Evolutionary conservation across 2,113 vertebrate species (phyloP).

Genomic region (Brachypodius melanocephalos): DNA sequence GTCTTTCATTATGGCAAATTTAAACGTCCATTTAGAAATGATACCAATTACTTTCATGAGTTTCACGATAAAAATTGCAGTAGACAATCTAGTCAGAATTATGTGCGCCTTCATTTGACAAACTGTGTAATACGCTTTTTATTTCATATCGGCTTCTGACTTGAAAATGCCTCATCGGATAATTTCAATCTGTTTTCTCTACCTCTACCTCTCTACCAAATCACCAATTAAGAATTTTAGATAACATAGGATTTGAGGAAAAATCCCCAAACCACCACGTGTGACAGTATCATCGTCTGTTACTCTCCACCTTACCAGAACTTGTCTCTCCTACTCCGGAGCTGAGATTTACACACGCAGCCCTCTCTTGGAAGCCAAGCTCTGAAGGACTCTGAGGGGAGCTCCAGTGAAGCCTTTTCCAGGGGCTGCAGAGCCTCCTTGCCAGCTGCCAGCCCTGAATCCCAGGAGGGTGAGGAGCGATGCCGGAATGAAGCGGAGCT

Average conservation of each 20-base stretch:
- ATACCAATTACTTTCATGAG: background rate
- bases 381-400: background rate
- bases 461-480: fast-evolving
- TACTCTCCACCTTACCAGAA: background rate
- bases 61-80: background rate
- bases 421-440: background rate
- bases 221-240: background rate
- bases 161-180: background rate
- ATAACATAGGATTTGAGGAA: background rate
- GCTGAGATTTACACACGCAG: background rate
- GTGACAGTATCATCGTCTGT: background rate
- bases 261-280: background rate
- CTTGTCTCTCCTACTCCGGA: background rate
- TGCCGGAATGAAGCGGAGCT: background rate
- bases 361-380: background rate
- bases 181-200: background rate
- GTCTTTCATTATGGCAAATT: background rate
- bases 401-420: background rate
- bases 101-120: background rate
- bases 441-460: background rate
- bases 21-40: background rate
- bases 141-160: background rate
- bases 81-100: background rate
- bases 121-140: background rate
- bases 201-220: background rate